Evolutionary conservation across 1,140 invertebrate genomes (phyloP).

Genomic region (Diprion similis): DNA sequence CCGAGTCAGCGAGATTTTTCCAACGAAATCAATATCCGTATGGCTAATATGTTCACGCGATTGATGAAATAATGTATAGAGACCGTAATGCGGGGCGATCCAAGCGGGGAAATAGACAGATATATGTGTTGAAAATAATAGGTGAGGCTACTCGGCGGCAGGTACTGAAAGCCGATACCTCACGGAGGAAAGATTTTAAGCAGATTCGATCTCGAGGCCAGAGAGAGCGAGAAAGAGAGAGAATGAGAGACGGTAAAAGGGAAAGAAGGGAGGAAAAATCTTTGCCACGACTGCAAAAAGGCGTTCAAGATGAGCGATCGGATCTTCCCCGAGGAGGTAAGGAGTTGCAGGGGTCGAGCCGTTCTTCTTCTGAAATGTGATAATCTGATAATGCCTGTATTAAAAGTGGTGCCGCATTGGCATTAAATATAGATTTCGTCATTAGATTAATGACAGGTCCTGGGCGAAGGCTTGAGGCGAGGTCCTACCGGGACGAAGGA

Average conservation of each 20-base stretch:
- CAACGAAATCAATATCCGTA: neutral
- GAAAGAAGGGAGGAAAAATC: neutral
- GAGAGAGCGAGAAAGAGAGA: no score
- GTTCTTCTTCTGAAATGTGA: slow-evolving; percentile 22
- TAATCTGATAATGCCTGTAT: slow-evolving; percentile 47
- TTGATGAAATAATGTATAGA: neutral
- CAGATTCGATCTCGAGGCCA: neutral
- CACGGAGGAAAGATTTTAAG: neutral
- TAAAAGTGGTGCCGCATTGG: slow-evolving; percentile 37
- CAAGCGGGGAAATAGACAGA: neutral
- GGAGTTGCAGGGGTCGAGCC: no score
- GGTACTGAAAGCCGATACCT: neutral
- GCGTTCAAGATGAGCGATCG: slow-evolving; percentile 2
- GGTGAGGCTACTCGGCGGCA: slow-evolving; percentile 1
- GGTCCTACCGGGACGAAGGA: slow-evolving; percentile 19
- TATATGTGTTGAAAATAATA: neutral
- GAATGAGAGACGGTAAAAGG: no score
- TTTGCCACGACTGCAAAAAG: neutral
- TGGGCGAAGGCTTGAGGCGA: neutral
- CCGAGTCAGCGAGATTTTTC: neutral
- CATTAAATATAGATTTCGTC: slow-evolving; percentile 48
- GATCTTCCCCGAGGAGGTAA: neutral
- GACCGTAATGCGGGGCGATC: no score
- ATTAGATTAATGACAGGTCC: slow-evolving; percentile 42
- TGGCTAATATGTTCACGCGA: neutral